Evolutionary conservation across 1,140 invertebrate species (phyloP).

Genomic region (Penaeus japonicus): DNA sequence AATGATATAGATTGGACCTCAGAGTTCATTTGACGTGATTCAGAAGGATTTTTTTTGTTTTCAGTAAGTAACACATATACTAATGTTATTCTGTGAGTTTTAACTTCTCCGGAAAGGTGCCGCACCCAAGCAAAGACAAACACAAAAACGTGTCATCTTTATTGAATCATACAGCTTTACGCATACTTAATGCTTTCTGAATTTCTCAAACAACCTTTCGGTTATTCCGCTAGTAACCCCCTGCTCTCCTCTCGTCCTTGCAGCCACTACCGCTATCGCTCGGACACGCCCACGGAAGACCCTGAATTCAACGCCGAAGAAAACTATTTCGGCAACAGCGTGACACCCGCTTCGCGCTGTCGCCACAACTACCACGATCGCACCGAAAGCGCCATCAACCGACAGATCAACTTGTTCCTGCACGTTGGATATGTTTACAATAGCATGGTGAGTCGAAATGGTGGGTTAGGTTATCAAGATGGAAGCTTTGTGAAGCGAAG

Average conservation of each 20-base stretch:
- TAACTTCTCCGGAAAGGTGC: no score
- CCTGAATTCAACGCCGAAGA: neutral
- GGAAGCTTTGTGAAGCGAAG: neutral
- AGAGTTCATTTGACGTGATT: no score
- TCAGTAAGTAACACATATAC: no score
- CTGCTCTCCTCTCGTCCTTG: neutral
- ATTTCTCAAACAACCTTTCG: neutral
- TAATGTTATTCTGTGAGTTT: no score
- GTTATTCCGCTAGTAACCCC: neutral
- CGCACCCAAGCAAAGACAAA: no score
- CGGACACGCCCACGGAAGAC: neutral
- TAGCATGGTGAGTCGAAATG: slow-evolving; percentile 65
- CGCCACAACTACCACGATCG: slow-evolving; percentile 71
- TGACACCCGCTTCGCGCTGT: slow-evolving; percentile 27
- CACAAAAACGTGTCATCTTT: no score
- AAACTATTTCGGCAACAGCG: neutral
- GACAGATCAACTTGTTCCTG: slow-evolving; percentile 72
- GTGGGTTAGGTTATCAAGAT: no score
- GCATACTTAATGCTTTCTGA: neutral
- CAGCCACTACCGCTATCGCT: slow-evolving; percentile 21
- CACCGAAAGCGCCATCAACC: slow-evolving; percentile 68
- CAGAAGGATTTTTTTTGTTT: no score
- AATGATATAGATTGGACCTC: no score
- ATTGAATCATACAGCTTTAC: no score
- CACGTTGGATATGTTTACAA: slow-evolving; percentile 70